Conservation (phyloP, 2,113 vertebrate species). For the Mormoops blainvillei region DNA sequence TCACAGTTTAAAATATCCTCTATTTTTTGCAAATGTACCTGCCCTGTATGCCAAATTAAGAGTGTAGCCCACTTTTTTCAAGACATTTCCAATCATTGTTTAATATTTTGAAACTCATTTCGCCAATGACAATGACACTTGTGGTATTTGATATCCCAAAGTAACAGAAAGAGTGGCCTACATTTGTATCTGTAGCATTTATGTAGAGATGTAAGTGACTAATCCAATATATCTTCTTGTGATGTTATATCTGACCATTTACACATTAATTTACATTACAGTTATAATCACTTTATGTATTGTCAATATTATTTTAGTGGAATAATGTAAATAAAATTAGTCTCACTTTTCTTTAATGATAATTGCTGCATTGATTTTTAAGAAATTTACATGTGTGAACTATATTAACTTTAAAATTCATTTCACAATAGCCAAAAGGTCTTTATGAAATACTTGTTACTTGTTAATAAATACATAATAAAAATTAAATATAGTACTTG, state of each 20-base stretch:
- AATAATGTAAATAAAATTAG: neutral
- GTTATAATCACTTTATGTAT: neutral
- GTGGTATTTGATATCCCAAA: neutral
- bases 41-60: neutral
- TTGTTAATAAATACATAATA: neutral
- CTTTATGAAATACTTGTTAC: neutral
- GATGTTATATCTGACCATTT: neutral
- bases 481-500: neutral
- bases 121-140: neutral
- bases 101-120: neutral
- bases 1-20: neutral
- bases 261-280: neutral
- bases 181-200: neutral
- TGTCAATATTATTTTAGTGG: neutral
- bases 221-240: neutral
- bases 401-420: neutral
- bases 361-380: neutral
- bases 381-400: neutral
- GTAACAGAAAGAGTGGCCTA: neutral
- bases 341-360: neutral
- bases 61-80: neutral
- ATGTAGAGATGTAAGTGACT: too few relatives aligned
- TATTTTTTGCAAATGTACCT: neutral
- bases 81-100: neutral
- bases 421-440: neutral